Percentiles rank a stretch among this genome's conserved stretches.
These are phyloP conservation scores for Drosophila pruinosa DNA, from an alignment of 1,140 invertebrate species.

Conservation along the genomic window DNA sequence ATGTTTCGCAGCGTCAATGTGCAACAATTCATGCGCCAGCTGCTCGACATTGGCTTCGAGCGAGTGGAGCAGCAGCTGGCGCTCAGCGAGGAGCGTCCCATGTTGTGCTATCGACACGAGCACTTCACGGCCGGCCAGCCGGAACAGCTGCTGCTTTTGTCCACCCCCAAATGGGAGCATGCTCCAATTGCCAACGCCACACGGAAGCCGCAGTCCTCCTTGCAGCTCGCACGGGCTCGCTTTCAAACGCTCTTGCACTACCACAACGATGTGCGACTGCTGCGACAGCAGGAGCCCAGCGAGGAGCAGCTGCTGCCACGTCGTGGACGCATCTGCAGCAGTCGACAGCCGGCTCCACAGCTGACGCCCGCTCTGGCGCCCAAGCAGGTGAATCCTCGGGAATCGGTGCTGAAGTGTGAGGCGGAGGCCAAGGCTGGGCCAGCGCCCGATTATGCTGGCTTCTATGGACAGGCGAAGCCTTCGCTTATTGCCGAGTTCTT, in stretches of 20 bases:
- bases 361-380: background rate
- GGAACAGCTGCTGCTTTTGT: background rate
- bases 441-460: constrained; percentile 52
- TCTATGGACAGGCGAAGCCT: constrained; percentile 39
- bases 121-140: constrained; percentile 10
- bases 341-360: background rate
- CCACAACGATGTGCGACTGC: constrained; percentile 13
- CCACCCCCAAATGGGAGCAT: background rate
- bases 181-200: too few species aligned
- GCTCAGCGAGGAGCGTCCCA: background rate
- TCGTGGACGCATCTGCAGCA: constrained; percentile 16
- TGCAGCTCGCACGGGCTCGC: constrained; percentile 40
- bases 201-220: background rate
- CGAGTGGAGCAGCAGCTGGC: background rate
- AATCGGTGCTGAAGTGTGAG: constrained; percentile 26
- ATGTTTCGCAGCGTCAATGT: constrained; percentile 36
- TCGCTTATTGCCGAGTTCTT: constrained; percentile 45
- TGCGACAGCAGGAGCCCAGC: constrained; percentile 3
- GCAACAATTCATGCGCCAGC: constrained; percentile 17
- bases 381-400: constrained; percentile 39
- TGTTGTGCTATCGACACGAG: constrained; percentile 16
- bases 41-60: constrained; percentile 28
- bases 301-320: constrained; percentile 22
- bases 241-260: constrained; percentile 27
- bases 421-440: background rate